A percentile compares a stretch with the other conserved stretches of the same genome.
These are phyloP conservation scores for Rosalia funebris DNA, from an alignment of 2,888 invertebrate species.

Conservation along the genomic window DNA sequence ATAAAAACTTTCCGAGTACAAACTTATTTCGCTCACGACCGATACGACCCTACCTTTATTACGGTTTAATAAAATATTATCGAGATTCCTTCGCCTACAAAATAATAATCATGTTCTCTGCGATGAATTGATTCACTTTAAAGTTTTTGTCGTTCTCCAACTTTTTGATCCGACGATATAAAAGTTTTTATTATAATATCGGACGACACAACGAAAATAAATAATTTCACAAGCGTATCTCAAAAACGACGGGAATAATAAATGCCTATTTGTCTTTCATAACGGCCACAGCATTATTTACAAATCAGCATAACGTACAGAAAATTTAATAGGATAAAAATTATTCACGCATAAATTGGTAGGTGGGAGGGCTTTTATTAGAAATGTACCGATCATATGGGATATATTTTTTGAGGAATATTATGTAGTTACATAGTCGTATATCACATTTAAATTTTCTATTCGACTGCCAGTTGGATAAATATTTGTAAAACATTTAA, in stretches of 20 bases:
- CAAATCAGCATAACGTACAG: background rate
- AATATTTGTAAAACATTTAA: background rate
- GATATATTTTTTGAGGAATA: too few species aligned
- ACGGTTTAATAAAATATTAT: constrained; percentile 51
- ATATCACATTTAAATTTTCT: too few species aligned
- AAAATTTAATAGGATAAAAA: too few species aligned
- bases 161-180: constrained; percentile 6
- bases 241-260: background rate
- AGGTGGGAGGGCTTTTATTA: too few species aligned
- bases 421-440: too few species aligned
- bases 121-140: constrained; percentile 16
- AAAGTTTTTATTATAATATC: constrained; percentile 1
- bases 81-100: constrained; percentile 35
- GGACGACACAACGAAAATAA: background rate
- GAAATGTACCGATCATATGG: too few species aligned
- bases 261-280: background rate
- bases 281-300: too few species aligned
- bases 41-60: constrained; percentile 44
- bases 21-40: constrained; percentile 36
- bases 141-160: constrained; percentile 14
- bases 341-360: too few species aligned
- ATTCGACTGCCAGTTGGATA: background rate
- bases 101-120: constrained; percentile 33
- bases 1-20: constrained; percentile 42
- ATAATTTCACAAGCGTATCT: background rate